These are phyloP conservation scores for Drosophila paracracens DNA, from an alignment of 2,888 invertebrate genomes.

Conservation along the genomic window DNA sequence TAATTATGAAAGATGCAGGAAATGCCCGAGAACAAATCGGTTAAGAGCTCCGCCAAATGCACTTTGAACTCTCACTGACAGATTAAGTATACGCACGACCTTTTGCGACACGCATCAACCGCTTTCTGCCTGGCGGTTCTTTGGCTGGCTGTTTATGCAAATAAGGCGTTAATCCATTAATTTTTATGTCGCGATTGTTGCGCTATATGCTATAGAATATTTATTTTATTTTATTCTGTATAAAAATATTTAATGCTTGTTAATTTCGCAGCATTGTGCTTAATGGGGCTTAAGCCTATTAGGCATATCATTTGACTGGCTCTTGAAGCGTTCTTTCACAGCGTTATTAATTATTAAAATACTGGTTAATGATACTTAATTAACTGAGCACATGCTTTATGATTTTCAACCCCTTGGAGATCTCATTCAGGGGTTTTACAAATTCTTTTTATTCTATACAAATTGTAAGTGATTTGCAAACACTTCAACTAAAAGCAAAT, in stretches of 20 bases:
- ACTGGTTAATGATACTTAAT: neutral
- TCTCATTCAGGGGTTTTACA: neutral
- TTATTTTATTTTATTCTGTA: constrained; percentile 13
- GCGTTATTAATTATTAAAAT: constrained; percentile 13
- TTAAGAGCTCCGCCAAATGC: constrained; percentile 35
- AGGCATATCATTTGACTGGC: neutral
- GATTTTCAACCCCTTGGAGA: neutral
- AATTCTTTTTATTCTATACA: neutral
- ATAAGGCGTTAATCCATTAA: constrained; percentile 49
- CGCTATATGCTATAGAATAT: constrained; percentile 22
- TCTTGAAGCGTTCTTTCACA: neutral
- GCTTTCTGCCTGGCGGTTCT: constrained; percentile 26
- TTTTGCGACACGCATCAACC: constrained; percentile 22
- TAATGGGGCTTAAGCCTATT: constrained; percentile 15
- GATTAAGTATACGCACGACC: constrained; percentile 50
- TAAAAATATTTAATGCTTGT: constrained; percentile 31
- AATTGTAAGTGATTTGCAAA: neutral
- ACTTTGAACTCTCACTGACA: constrained; percentile 41
- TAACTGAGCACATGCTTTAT: neutral
- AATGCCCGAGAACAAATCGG: constrained; percentile 27
- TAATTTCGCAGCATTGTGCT: constrained; percentile 2
- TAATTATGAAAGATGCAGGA: constrained; percentile 62
- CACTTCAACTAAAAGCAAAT: neutral
- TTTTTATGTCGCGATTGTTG: constrained; percentile 21
- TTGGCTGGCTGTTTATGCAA: constrained; percentile 23